Conservation (phyloP, 2,797 vertebrate species). For the Betta splendens region DNA sequence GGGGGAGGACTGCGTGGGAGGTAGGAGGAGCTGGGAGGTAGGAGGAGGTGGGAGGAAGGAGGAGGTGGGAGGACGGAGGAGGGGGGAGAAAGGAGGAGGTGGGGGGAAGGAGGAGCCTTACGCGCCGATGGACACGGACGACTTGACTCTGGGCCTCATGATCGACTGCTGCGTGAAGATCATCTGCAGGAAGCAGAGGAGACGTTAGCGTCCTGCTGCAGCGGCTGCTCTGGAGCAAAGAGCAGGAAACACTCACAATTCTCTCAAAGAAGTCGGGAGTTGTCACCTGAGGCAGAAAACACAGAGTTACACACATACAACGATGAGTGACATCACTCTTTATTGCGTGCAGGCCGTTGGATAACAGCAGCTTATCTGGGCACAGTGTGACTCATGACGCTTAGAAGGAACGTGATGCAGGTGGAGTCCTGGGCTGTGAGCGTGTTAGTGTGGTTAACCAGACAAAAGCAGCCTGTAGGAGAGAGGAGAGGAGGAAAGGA, state of each 20-base stretch:
- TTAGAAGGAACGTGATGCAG: neutral
- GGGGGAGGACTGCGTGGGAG: no score
- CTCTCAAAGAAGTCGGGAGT: constrained; percentile 87
- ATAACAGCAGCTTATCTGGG: no score
- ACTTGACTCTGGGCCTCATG: constrained; percentile 94
- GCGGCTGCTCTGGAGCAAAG: constrained; percentile 1
- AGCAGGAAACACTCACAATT: constrained; percentile 70
- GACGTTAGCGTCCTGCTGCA: constrained; percentile 10
- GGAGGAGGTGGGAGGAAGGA: no score
- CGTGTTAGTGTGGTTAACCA: constrained; percentile 15
- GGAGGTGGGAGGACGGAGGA: no score
- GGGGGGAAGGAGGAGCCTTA: no score
- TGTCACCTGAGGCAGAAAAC: constrained; percentile 81
- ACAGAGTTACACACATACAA: constrained; percentile 15
- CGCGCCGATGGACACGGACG: constrained; percentile 95
- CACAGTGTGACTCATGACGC: no score
- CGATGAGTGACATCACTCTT: no score
- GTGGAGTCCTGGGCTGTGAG: constrained; percentile 2
- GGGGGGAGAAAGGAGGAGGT: no score
- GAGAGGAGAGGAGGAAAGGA: constrained; percentile 42
- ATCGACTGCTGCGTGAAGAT: constrained; percentile 94
- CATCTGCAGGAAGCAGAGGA: constrained; percentile 80
- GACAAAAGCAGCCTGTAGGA: constrained; percentile 32
- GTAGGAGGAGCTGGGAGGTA: no score
- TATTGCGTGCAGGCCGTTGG: no score